Conservation (phyloP, 2,888 invertebrate species). For the Laspeyria flexula region DNA sequence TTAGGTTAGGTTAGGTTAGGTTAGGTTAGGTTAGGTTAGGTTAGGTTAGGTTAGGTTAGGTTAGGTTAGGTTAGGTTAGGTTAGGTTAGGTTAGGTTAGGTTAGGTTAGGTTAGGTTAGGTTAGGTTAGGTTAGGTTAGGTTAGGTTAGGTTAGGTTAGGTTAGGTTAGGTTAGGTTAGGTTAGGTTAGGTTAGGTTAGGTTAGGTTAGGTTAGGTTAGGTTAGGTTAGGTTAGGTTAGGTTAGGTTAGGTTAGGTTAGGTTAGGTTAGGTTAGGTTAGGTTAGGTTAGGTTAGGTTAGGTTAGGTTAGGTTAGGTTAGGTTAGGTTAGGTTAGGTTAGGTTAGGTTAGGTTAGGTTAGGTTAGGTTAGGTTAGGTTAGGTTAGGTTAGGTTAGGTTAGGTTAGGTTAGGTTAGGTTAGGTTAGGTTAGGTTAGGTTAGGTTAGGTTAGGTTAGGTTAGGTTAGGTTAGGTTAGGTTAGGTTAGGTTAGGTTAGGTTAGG, state of each 20-base stretch:
- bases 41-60: conserved; percentile 28
- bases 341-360: conserved; percentile 15
- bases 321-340: conserved; percentile 15
- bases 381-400: conserved; percentile 16
- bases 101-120: conserved; percentile 38
- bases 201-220: conserved; percentile 18
- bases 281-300: conserved; percentile 15
- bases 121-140: conserved; percentile 39
- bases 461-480: conserved; percentile 17
- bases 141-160: conserved; percentile 40
- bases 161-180: conserved; percentile 40
- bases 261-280: conserved; percentile 14
- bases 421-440: conserved; percentile 19
- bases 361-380: conserved; percentile 15
- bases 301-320: conserved; percentile 15
- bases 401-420: conserved; percentile 23
- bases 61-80: conserved; percentile 35
- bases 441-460: conserved; percentile 15
- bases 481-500: conserved; percentile 19
- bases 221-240: conserved; percentile 15
- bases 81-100: conserved; percentile 35
- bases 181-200: conserved; percentile 34
- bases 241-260: conserved; percentile 14
- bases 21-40: too few species aligned
- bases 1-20: too few species aligned